Evolutionary conservation across 2,113 vertebrate species (phyloP).

Genomic region (Synodontis membranacea): DNA sequence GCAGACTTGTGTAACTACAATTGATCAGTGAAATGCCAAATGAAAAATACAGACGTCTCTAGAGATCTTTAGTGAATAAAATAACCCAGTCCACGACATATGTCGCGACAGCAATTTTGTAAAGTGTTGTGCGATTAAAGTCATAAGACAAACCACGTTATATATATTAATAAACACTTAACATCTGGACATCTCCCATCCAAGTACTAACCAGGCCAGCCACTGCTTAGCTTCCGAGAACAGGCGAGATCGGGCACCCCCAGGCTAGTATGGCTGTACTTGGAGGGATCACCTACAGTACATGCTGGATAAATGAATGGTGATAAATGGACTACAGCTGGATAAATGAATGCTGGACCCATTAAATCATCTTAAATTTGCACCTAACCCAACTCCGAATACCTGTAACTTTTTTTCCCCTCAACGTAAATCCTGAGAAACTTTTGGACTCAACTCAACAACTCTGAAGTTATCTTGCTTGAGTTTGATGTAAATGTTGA

Average conservation of each 20-base stretch:
- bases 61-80: not conserved
- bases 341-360: no score
- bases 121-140: not conserved
- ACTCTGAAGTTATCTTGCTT: not conserved
- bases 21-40: slow-evolving; percentile 2
- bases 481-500: not conserved
- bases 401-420: not conserved
- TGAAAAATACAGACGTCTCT: not conserved
- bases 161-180: not conserved
- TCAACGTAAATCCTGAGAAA: not conserved
- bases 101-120: not conserved
- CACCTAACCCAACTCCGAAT: no score
- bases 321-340: no score
- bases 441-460: not conserved
- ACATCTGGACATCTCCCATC: no score
- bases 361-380: no score
- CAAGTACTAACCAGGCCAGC: no score
- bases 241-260: no score
- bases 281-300: no score
- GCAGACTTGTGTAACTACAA: not conserved
- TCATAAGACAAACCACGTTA: not conserved
- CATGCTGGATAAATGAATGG: no score
- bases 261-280: no score
- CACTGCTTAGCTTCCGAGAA: no score
- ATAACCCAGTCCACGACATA: not conserved